Percentiles rank a stretch among this genome's conserved stretches.
These are phyloP conservation scores for Tenthredo distinguenda DNA, from an alignment of 2,888 invertebrate species.

Conservation along the genomic window DNA sequence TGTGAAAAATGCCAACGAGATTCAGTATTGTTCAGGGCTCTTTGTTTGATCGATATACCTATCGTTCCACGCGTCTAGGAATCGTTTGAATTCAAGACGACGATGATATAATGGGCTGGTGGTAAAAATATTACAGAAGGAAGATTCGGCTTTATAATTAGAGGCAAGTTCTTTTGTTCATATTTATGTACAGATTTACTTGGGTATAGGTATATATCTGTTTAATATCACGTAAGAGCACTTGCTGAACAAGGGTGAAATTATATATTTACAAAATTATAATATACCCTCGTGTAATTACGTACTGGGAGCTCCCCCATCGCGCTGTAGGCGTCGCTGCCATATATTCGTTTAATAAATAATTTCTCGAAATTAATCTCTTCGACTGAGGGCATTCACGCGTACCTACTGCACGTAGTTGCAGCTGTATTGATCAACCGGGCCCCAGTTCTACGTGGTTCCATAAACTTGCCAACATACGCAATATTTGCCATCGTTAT, in stretches of 20 bases:
- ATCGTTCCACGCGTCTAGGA: neutral
- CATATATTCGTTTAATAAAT: neutral
- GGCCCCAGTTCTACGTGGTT: conserved; percentile 21
- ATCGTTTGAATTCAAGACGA: conserved; percentile 9
- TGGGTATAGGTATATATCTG: neutral
- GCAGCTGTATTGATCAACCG: conserved; percentile 45
- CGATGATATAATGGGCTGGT: neutral
- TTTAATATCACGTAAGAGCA: neutral
- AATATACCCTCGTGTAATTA: conserved; percentile 8
- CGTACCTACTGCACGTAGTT: conserved; percentile 20
- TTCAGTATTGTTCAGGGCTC: conserved; percentile 35
- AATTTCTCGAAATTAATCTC: conserved; percentile 14
- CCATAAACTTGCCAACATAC: conserved; percentile 37
- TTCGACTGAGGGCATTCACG: conserved; percentile 2
- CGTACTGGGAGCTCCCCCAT: neutral
- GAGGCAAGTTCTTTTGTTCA: neutral
- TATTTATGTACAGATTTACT: neutral
- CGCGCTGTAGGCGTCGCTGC: neutral
- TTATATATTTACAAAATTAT: conserved; percentile 28
- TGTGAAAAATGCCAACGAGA: conserved; percentile 14
- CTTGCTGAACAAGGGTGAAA: conserved; percentile 6
- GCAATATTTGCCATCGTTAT: conserved; percentile 25
- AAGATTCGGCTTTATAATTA: conserved; percentile 8
- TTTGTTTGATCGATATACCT: conserved; percentile 45
- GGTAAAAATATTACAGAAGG: neutral